Base-by-base conservation (phyloP, 2,797 vertebrate species). In the Buphagus erythrorhynchus region DNA sequence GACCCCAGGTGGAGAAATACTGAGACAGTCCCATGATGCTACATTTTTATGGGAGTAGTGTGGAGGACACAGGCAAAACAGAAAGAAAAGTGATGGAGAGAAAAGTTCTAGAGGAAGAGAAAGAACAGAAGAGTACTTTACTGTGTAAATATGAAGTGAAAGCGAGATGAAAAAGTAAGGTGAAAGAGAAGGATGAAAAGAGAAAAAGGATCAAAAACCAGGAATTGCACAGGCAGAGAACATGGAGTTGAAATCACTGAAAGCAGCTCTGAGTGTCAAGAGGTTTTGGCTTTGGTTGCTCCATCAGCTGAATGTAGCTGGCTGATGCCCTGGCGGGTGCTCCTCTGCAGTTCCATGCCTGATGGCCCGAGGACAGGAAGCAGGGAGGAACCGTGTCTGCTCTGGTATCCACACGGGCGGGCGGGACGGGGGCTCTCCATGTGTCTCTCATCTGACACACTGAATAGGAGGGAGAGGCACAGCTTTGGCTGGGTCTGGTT, bases 1-100 rank as follows among this genome's bases (percentile, higher is more conserved):
- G 85, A 95, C 69, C 75, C 91, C 91, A 96, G 90, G 61, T 75
- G 91, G 79, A 95, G 91, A 94, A 95, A 90, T 6, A 68, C 54
- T 49, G 75, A 77, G 96, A 91, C 45, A 36, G 35, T 90, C 86
- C 49, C 61, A 77, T 25, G 15, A 54, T 16, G 42, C 3, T 52
- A 57, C 38, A 46, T 45, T 79, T 91, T 83, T 16, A 80, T 11
- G 25, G 28, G n/a, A 74, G 35, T 6, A 65, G 45, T 74, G 35
- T 71, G 40, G n/a, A 76, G 9, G 10, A 71, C 16, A 52, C 21
- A 48, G 68, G 16, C 20, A 71, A 90, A 88, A 80, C 15, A 21
- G 59, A 66, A 89, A 57, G 38, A 66, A 62, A 75, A 88, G 61
- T 3, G 19, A 88, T 40, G 38, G 52, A 78, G 13, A 85, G 13